Percentiles rank a stretch among this genome's conserved stretches.
Evolutionary conservation across 2,113 vertebrate genomes (phyloP).

Genomic region (Oncorhynchus tshawytscha): DNA sequence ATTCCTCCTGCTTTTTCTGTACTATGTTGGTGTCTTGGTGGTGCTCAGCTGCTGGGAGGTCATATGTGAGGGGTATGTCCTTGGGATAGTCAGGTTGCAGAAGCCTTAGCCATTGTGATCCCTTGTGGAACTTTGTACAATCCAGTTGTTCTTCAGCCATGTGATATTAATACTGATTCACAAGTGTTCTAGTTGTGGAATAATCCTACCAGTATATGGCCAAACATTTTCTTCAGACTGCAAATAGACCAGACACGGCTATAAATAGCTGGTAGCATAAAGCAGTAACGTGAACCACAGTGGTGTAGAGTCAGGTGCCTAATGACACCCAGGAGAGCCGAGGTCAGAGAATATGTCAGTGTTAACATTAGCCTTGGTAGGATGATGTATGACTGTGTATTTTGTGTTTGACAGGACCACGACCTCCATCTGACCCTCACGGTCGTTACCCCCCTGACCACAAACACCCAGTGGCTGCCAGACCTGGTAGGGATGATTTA

Average conservation of each 20-base stretch:
- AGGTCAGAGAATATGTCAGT: not conserved
- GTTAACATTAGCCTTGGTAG: not conserved
- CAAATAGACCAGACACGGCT: not conserved
- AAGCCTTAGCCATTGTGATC: not conserved
- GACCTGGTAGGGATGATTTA: constrained; percentile 37
- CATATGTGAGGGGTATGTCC: not conserved
- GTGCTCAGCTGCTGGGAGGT: not conserved
- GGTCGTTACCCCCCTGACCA: constrained; percentile 77
- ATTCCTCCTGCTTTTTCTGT: not conserved
- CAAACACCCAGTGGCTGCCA: constrained; percentile 54
- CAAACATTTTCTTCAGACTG: not conserved
- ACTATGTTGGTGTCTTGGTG: not conserved
- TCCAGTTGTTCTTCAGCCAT: too few relatives aligned
- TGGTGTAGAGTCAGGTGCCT: not conserved
- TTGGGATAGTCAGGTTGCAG: not conserved
- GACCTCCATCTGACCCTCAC: constrained; percentile 78
- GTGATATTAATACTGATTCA: too few relatives aligned
- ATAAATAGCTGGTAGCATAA: not conserved
- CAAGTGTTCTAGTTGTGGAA: not conserved
- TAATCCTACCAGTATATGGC: not conserved
- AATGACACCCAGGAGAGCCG: not conserved
- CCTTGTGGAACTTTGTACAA: not conserved
- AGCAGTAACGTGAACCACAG: not conserved
- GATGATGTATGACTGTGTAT: not conserved
- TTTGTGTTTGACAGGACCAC: constrained; percentile 65